Base-by-base conservation (phyloP, 2,888 invertebrate species). In the Rhingia rostrata region DNA sequence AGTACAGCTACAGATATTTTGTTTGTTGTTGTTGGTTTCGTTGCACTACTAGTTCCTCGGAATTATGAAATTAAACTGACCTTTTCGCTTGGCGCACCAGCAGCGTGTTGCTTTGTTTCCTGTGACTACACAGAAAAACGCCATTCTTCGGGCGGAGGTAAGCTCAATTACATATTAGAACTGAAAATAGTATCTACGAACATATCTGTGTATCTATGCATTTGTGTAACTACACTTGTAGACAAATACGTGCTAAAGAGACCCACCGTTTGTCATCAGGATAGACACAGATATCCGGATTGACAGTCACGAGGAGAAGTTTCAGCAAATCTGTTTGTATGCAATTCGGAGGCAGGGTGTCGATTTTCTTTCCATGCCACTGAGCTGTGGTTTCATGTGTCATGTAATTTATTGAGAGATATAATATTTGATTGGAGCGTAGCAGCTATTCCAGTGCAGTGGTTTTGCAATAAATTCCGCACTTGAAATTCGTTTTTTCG, bases 21-120 rank as follows among this genome's bases (percentile, higher is more conserved):
- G 35, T 33, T 47, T 6, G 22, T 22, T 22, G 22, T 22, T 22
- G 22, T 22, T 22, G 22, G 22, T 22, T 41, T 35, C n/a, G n/a
- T n/a, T n/a, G 33, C 7, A n/a, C 37, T n/a, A 2, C 35, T 47
- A 45, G 37, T 67, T 74, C 43, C 39, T 12, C 32, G 70, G 66
- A 84, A 80, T 80, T 75, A 75, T 80, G 84, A 84, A 84, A 75
- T 61, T 70, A 37, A 69, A 75, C 56, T 75, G 84, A 84, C 84
- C 83, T 83, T 83, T 84, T 70, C 69, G 70, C 74, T 58, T 67
- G 61, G 43, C 39, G 32, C 30, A 47, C 35, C 14, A 22, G 33
- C 60, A 53, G 56, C 72, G 56, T 14, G 32, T 41, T 41, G 66
- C 63, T 63, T 47, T 41, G 54, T 72, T 72, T 72, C 64, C 63